Percentiles rank a stretch among this genome's conserved stretches.
These are phyloP conservation scores for Tapirus indicus DNA, from an alignment of 2,797 vertebrate genomes.

Conservation along the genomic window DNA sequence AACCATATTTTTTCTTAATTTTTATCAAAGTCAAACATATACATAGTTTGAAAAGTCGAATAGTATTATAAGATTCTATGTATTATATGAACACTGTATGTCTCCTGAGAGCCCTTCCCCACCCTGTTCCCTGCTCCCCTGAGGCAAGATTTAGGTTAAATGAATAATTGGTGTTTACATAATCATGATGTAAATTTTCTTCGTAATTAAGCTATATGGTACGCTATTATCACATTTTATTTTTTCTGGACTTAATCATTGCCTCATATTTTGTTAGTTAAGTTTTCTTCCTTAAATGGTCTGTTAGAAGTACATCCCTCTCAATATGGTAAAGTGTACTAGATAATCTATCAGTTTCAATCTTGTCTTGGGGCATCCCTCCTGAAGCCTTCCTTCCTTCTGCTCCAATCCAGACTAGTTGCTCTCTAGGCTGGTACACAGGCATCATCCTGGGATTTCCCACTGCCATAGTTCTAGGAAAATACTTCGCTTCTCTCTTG, in stretches of 20 bases:
- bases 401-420: background rate
- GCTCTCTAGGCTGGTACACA: background rate
- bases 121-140: background rate
- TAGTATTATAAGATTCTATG: background rate
- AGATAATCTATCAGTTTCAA: background rate
- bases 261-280: background rate
- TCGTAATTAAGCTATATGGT: background rate
- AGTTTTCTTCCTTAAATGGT: slow-evolving; percentile 34
- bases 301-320: background rate
- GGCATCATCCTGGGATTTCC: background rate
- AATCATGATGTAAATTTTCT: background rate
- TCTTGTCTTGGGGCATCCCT: background rate
- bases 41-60: background rate
- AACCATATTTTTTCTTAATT: slow-evolving; percentile 30
- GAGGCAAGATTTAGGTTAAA: background rate
- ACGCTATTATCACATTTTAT: background rate
- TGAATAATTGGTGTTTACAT: slow-evolving; percentile 2
- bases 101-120: background rate
- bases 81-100: background rate
- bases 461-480: background rate
- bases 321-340: background rate
- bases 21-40: slow-evolving; percentile 6
- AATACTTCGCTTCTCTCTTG: background rate
- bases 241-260: background rate
- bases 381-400: background rate